phyloP scores from a whole-genome alignment of 2,888 invertebrate genomes.

The Pyralis farinalis region DNA sequence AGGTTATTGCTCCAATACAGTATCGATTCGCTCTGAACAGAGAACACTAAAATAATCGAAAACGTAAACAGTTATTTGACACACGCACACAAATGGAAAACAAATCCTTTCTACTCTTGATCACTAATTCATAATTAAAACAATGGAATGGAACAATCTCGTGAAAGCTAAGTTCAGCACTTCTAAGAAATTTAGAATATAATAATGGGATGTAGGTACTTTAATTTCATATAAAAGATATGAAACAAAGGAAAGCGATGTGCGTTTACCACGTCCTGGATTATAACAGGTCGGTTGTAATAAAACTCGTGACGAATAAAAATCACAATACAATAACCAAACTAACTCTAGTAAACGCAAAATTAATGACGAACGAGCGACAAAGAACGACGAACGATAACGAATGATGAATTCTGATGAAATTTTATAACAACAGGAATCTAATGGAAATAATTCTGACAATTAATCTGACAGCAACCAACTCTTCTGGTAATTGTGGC shows the following conservation, averaged over 20 bases:
- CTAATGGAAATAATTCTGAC: too few species aligned
- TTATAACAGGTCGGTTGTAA: not conserved
- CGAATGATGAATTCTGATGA: too few species aligned
- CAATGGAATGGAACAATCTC: slow-evolving; percentile 30
- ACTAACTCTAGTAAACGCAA: too few species aligned
- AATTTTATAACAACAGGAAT: too few species aligned
- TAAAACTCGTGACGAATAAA: not conserved
- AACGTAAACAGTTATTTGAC: slow-evolving; percentile 51
- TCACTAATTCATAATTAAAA: slow-evolving; percentile 25
- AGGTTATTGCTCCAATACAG: slow-evolving; percentile 39
- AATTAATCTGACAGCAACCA: too few species aligned
- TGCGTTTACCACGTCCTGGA: not conserved
- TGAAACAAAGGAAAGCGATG: not conserved
- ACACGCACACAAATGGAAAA: slow-evolving; percentile 37
- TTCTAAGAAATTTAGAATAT: slow-evolving; percentile 13
- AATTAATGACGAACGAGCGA: too few species aligned
- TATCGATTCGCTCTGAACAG: slow-evolving; percentile 51
- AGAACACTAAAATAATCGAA: slow-evolving; percentile 34
- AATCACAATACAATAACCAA: too few species aligned
- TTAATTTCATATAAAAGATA: not conserved
- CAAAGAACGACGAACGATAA: too few species aligned
- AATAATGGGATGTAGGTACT: slow-evolving; percentile 1
- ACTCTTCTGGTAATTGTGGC: too few species aligned
- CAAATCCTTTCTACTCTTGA: slow-evolving; percentile 32
- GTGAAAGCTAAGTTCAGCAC: slow-evolving; percentile 14